Evolutionary conservation across 2,888 invertebrate genomes (phyloP), one percentile per base, ranked within the genome.

Genomic region (Hecatera dysodea): DNA sequence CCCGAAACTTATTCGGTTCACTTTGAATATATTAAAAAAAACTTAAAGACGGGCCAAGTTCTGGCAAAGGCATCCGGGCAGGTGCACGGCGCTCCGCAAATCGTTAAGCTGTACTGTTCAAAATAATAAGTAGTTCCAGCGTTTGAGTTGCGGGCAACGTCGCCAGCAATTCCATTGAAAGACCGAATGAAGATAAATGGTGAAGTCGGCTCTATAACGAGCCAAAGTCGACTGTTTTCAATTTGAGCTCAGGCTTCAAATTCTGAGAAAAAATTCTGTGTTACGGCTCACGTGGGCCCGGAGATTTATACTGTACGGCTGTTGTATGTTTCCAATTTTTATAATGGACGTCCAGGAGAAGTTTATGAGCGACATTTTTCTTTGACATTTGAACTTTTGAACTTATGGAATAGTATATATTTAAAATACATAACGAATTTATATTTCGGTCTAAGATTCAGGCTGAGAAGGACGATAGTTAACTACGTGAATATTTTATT

Each of bases 101-200:
- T 95, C 93, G 94, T 95, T 94, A 94, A 93, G 92, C 91, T 87
- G 91, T 90, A 90, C 93, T 90, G 94, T 90, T 94, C 92, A 86
- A 93, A 94, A 95, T 95, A 95, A 95, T 95, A 95, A 94, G 94
- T 94, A 95, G 95, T 93, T 92, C 91, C 86, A 91, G 89, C 93
- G 91, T 93, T 94, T 93, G 93, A 94, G 92, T 93, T 94, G 94
- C 94, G 92, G 92, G 88, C 88, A 93, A 93, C 93, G 95, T 94
- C 93, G 89, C 91, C 88, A 91, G 92, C 93, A 95, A 94, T 94
- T 94, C 93, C 88, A 95, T 93, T 93, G 94, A 93, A 95, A 93
- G 92, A 90, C 92, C 91, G 93, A 95, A 95, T 95, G 93, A 94
- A 94, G 95, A 95, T 94, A 95, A 95, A 95, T 95, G 95, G 93